Evolutionary conservation across 2,797 vertebrate genomes (phyloP).

Genomic region (Mormyrops boulengeri): DNA sequence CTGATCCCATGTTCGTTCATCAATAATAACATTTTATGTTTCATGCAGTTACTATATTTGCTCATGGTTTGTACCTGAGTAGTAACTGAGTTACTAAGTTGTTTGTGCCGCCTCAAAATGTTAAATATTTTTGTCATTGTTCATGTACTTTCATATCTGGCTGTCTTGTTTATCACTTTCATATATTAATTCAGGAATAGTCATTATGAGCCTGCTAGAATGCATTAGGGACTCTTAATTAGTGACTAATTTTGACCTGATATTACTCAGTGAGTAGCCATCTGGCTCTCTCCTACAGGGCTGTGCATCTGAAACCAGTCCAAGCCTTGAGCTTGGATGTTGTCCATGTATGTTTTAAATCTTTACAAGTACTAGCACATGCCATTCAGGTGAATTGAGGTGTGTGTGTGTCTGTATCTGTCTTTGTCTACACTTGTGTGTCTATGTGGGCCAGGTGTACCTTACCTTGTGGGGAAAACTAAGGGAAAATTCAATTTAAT

Average conservation of each 20-base stretch:
- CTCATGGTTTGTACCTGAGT: neutral
- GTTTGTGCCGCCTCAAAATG: neutral
- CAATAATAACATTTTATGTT: neutral
- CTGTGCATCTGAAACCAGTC: neutral
- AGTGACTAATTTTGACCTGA: neutral
- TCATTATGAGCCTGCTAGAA: neutral
- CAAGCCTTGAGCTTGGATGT: neutral
- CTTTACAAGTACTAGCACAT: neutral
- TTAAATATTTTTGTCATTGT: neutral
- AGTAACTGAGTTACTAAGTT: neutral
- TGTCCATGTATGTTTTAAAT: neutral
- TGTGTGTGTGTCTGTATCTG: neutral
- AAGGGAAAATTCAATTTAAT: too few species aligned
- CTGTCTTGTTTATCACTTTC: neutral
- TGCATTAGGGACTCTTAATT: neutral
- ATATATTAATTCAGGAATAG: neutral
- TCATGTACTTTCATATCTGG: neutral
- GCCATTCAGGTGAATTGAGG: neutral
- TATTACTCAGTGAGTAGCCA: neutral
- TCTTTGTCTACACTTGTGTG: neutral
- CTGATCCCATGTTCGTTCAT: neutral
- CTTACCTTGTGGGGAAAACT: too few species aligned
- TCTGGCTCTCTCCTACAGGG: neutral
- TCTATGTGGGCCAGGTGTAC: too few species aligned
- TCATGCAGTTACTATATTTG: neutral